phyloP scores from a whole-genome alignment of 2,888 invertebrate species.

The Crossocerus cetratus region DNA sequence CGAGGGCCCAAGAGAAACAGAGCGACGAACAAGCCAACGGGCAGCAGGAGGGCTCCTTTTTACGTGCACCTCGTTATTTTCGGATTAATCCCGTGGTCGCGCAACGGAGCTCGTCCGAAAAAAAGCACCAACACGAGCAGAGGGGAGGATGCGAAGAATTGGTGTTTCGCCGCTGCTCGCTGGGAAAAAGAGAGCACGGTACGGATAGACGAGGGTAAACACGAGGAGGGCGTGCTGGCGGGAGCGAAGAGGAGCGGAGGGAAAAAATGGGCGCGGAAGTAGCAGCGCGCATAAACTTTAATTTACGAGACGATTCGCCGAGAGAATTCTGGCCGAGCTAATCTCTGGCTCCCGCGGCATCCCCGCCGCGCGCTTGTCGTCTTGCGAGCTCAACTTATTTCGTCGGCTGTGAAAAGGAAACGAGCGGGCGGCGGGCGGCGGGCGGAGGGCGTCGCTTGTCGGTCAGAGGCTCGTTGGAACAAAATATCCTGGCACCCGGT shows the following conservation, averaged over 20 bases:
- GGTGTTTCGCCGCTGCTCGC: slow-evolving; percentile 10
- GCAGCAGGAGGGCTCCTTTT: slow-evolving; percentile 22
- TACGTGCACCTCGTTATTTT: slow-evolving; percentile 51
- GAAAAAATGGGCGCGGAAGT: slow-evolving; percentile 22
- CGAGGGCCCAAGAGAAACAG: slow-evolving; percentile 9
- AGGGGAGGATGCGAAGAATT: slow-evolving; percentile 33
- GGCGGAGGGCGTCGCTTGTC: too few species aligned
- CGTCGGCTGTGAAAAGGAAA: too few species aligned
- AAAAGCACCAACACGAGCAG: not conserved
- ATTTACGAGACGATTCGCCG: slow-evolving; percentile 67
- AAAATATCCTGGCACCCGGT: not conserved
- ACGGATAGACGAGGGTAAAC: slow-evolving; percentile 14
- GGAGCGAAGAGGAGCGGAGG: slow-evolving; percentile 6
- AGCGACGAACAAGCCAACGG: not conserved
- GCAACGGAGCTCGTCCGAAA: slow-evolving; percentile 10
- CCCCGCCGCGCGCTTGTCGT: not conserved
- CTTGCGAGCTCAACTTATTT: not conserved
- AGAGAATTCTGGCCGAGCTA: slow-evolving; percentile 65
- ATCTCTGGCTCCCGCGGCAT: slow-evolving; percentile 57
- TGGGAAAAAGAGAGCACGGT: not conserved
- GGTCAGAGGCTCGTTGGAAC: too few species aligned
- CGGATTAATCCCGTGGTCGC: slow-evolving; percentile 48
- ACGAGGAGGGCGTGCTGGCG: slow-evolving; percentile 25
- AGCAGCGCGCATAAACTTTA: slow-evolving; percentile 65
- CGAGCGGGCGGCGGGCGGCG: too few species aligned